Evolutionary conservation across 2,113 vertebrate genomes (phyloP), one percentile per base, ranked within the genome.

Genomic region (Columba janthina): DNA sequence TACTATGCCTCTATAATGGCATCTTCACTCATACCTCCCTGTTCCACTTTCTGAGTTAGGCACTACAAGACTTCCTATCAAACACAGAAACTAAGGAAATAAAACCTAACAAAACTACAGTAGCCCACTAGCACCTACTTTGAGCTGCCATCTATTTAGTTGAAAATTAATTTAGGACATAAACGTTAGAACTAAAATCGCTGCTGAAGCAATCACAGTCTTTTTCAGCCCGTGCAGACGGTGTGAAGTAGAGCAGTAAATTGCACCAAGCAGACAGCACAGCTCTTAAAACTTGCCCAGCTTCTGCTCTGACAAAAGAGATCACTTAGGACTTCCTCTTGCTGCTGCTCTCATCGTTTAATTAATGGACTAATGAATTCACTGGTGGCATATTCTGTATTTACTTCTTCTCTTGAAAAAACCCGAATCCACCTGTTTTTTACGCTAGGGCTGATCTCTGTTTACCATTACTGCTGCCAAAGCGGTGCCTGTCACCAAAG

Each of bases 181-280:
- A 84, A 67, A 56, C 65, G 10, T 29, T 10, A 54, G 18, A 73
- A 72, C 34, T 67, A 61, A 81, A 79, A 48, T 73, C 26, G 36
- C 64, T 62, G 38, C 64, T 14, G 67, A 92, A 84, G 66, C 44
- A 46, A 28, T 22, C 26, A 5, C 34, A 26, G 44, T 3, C 24
- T 51, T 50, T 79, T 42, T 17, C 36, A 74, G 46, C 2, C 18
- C 3, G 3, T 2, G 29, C 50, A 38, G 86, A 6, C 56, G 32
- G 77, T n/a, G 77, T 66, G 91, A 94, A 96, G 64, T 88, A 67
- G 93, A 96, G 93, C 95, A 94, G 92, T 21, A 90, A 96, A 96
- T 86, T 5, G 92, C 64, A 29, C 57, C 1, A 1, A 73, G 65
- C 42, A 25, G 69, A 24, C 87, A 61, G 84, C 16, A 2, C 67